Evolutionary conservation across 2,888 invertebrate species (phyloP).

Genomic region (Mellilla xanthometata): DNA sequence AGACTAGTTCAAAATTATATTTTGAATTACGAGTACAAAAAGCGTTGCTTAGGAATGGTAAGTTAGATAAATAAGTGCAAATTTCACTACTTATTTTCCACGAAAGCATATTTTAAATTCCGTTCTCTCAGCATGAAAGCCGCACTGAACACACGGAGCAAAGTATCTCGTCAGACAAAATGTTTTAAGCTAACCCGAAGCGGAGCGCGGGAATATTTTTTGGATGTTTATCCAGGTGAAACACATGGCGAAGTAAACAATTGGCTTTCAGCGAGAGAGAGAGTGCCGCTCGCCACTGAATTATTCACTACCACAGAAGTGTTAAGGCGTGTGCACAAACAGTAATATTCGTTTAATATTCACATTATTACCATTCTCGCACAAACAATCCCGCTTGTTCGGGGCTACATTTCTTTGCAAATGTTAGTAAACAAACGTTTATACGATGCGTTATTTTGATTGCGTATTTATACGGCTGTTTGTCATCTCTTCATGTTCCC

Average conservation of each 20-base stretch:
- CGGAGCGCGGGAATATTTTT: constrained; percentile 20
- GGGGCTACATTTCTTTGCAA: constrained; percentile 41
- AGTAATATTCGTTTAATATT: constrained; percentile 73
- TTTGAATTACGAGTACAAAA: too few species aligned
- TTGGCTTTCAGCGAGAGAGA: constrained; percentile 39
- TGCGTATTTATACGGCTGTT: constrained; percentile 17
- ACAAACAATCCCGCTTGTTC: constrained; percentile 52
- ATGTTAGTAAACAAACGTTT: constrained; percentile 43
- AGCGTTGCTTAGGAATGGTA: too few species aligned
- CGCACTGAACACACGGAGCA: constrained; percentile 3
- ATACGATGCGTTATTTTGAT: constrained; percentile 23
- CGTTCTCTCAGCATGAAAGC: neutral
- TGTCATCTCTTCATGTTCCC: constrained; percentile 1
- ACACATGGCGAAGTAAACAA: constrained; percentile 49
- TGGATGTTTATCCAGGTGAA: constrained; percentile 35
- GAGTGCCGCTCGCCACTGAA: constrained; percentile 54
- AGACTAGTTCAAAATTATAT: too few species aligned
- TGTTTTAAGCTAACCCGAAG: constrained; percentile 11
- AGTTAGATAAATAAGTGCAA: too few species aligned
- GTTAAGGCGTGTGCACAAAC: constrained; percentile 68
- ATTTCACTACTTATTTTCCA: neutral
- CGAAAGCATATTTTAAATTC: neutral
- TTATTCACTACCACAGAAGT: constrained; percentile 66
- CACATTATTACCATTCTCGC: constrained; percentile 58
- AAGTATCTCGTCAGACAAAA: constrained; percentile 1